Conservation (phyloP, 2,888 invertebrate genomes). For the Volucella bombylans region DNA sequence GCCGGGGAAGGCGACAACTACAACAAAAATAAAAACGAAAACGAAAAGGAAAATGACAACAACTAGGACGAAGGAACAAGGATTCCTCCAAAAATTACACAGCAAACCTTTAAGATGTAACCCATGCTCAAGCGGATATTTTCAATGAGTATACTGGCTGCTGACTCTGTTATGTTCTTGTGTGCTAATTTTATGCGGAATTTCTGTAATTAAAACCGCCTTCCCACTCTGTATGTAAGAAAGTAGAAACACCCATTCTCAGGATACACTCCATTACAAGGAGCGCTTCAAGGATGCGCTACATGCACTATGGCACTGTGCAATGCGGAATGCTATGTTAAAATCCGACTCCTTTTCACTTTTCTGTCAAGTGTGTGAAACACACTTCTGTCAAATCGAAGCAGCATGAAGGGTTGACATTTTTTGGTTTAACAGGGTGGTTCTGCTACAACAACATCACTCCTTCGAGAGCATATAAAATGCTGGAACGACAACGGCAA, state of each 20-base stretch:
- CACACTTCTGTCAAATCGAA: slow-evolving; percentile 53
- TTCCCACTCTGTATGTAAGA: slow-evolving; percentile 28
- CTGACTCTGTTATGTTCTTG: slow-evolving; percentile 21
- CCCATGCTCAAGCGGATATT: slow-evolving; percentile 31
- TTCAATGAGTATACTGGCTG: slow-evolving; percentile 9
- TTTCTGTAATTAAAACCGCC: slow-evolving; percentile 74
- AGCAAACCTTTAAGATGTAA: slow-evolving; percentile 64
- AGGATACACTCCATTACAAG: slow-evolving; percentile 58
- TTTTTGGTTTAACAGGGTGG: slow-evolving; percentile 8
- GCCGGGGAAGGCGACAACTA: slow-evolving; percentile 28
- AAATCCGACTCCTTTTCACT: slow-evolving; percentile 60
- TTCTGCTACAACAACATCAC: slow-evolving; percentile 24
- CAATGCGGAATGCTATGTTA: slow-evolving; percentile 21
- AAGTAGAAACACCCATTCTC: slow-evolving; percentile 11
- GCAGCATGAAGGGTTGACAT: not conserved
- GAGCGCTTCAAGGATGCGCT: slow-evolving; percentile 56
- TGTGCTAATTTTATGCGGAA: slow-evolving; percentile 74
- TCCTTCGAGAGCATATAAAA: not conserved
- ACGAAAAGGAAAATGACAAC: no score
- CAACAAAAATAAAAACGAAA: not conserved
- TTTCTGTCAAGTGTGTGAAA: slow-evolving; percentile 63
- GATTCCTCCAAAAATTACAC: slow-evolving; percentile 15
- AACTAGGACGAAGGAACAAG: not conserved
- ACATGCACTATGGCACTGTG: slow-evolving; percentile 4
- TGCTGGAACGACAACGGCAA: no score